Base-by-base conservation (phyloP, 2,888 invertebrate genomes). In the Carabus problematicus region DNA sequence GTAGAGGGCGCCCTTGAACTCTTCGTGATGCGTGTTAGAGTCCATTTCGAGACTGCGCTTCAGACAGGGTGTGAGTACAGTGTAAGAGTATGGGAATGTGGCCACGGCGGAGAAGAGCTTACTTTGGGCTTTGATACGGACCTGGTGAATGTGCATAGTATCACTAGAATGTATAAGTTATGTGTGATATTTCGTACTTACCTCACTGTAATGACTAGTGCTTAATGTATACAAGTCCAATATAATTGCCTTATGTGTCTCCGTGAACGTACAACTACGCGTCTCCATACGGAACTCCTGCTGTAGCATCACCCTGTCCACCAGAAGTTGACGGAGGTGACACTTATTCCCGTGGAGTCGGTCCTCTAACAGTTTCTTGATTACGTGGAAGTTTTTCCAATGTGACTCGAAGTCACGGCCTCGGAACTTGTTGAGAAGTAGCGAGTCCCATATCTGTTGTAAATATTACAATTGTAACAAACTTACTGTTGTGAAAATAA, bases 1-100 rank as follows among this genome's bases (percentile, higher is more conserved):
- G 80, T 91, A 92, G 45, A 97, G 82, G 11, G 90, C 89, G 3
- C 95, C 95, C 82, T 93, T 92, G 76, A 91, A 89, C 72, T 87
- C 85, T 75, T 92, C 90, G 77, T 91, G 91, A 74, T 87, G 79
- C 52, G 84, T 81, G 45, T 84, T 84, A 0, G 87, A 84, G 77
- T 88, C 90, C 16, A 87, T 81, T 16, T 83, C 78, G 9, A 94
- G 81, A 41, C 91, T 82, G 55, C 87, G 85, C 0, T 85, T 81
- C 12, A 92, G 77, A 61, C 84, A 82, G 0, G 91, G 89, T 0
- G 91, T 79, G 0, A 95, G 77, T 3, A 87, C 81, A 3, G 85
- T 85, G 79, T 91, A 92, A 0, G 91, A 91, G 78, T 89, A 90
- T 0, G 91, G 87, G 77, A 89, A 91, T 76, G 86, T 85, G 54